Base-by-base conservation (phyloP, 2,113 vertebrate genomes). In the Myanophis thanlyinensis region DNA sequence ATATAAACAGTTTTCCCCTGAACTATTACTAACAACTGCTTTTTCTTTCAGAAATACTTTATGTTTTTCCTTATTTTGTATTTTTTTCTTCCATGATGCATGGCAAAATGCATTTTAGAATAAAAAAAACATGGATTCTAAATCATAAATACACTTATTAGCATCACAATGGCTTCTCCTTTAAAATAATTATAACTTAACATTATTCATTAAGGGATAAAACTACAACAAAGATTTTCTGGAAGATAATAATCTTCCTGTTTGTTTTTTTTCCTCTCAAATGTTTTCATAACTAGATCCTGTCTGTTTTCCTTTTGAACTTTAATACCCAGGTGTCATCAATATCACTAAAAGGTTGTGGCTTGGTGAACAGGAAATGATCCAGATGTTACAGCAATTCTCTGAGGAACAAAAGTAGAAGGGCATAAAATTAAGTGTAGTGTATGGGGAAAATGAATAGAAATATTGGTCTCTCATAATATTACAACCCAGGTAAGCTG, bases 221-320 rank as follows among this genome's bases (percentile, higher is more conserved):
- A 95, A 95, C 25, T 93, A 84, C 94, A 98, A 98, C 97, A 97
- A 98, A 98, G 97, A 97, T 95, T 93, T 95, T 97, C 94, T 97
- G 94, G 94, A 95, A 94, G 94, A 95, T 94, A 54, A 94, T 96
- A 95, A 93, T 94, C 25, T 59, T 87, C 95, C 49, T 53, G 97
- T 96, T 96, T 93, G 89, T 94, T 88, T 92, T 85, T 52, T 93
- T 90, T 92, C 67, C 67, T 53, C 44, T 95, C 35, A 87, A 56
- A 12, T 10, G 11, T 93, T 23, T 44, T 94, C n/a, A n/a, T 91
- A 85, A 49, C 3, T 53, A 52, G 92, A 40, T n/a, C 23, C 90
- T 90, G 51, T 30, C 8, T 48, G 47, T 52, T 88, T 80, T 84
- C 0, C 4, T 67, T 91, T 59, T 92, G 35, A 0, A 0, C 67